These are phyloP conservation scores for Petroica traversi DNA, from an alignment of 2,113 vertebrate species.

Conservation along the genomic window DNA sequence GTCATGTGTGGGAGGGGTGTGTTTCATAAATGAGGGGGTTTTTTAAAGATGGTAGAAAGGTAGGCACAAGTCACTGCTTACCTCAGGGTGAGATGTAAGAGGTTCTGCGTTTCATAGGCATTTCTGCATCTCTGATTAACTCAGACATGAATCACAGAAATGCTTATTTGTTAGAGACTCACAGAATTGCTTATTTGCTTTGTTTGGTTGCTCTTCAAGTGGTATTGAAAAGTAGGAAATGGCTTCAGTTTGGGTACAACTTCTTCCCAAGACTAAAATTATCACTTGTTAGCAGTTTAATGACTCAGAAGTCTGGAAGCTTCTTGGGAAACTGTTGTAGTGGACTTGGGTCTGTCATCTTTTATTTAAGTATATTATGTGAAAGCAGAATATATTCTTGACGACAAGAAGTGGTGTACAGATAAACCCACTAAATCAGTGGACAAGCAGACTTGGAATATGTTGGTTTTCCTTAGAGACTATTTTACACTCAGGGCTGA, in stretches of 20 bases:
- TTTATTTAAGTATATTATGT: background rate
- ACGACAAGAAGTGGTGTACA: background rate
- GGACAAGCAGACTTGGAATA: background rate
- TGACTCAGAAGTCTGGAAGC: background rate
- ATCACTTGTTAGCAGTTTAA: background rate
- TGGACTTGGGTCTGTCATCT: background rate
- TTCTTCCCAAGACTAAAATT: background rate
- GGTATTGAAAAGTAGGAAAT: background rate
- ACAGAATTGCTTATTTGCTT: background rate
- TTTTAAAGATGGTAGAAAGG: background rate
- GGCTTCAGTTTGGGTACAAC: background rate
- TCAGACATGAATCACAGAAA: background rate
- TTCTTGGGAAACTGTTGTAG: background rate
- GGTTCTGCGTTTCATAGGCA: background rate
- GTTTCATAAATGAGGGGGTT: background rate
- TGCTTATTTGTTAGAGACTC: background rate
- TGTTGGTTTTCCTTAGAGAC: background rate
- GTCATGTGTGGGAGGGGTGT: fast-evolving
- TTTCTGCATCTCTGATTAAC: background rate
- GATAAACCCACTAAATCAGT: background rate
- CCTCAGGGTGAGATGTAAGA: background rate
- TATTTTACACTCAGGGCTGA: background rate
- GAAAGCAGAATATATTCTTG: background rate
- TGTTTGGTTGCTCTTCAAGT: background rate
- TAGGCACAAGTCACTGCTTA: background rate